These are phyloP conservation scores for Melikaiella ostensackeni DNA, from an alignment of 2,888 invertebrate genomes.

Conservation along the genomic window DNA sequence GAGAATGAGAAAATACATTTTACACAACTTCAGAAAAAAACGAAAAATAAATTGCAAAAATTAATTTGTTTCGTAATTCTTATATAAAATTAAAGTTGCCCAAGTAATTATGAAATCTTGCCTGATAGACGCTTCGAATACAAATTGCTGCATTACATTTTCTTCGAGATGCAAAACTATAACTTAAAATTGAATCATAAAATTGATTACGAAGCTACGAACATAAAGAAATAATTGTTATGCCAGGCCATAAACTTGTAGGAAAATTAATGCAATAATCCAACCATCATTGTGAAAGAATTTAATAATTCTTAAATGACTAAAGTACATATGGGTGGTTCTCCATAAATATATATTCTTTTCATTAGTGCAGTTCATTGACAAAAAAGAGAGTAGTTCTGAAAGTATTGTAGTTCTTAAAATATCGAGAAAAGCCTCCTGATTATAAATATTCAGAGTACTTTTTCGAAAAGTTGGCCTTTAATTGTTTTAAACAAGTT, in stretches of 20 bases:
- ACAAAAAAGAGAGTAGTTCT: no score
- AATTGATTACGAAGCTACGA: not conserved
- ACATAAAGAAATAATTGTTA: not conserved
- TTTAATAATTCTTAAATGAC: no score
- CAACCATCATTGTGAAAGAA: no score
- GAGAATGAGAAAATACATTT: slow-evolving; percentile 7
- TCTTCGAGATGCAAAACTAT: not conserved
- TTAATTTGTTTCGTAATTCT: slow-evolving; percentile 1
- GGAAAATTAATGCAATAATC: not conserved
- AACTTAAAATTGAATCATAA: slow-evolving; percentile 7
- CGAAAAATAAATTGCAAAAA: slow-evolving; percentile 16
- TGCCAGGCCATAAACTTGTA: not conserved
- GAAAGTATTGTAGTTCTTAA: no score
- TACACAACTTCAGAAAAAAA: not conserved
- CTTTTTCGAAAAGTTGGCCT: no score
- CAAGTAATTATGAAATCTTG: not conserved
- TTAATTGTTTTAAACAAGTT: no score
- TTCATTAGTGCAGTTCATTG: no score
- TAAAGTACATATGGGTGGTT: no score
- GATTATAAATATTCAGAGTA: no score
- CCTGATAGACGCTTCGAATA: slow-evolving; percentile 11
- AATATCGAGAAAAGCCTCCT: no score
- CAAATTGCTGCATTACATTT: not conserved
- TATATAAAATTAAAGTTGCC: not conserved
- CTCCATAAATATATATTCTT: no score